phyloP scores from a whole-genome alignment of 2,113 vertebrate species.

The Geococcyx californianus region DNA sequence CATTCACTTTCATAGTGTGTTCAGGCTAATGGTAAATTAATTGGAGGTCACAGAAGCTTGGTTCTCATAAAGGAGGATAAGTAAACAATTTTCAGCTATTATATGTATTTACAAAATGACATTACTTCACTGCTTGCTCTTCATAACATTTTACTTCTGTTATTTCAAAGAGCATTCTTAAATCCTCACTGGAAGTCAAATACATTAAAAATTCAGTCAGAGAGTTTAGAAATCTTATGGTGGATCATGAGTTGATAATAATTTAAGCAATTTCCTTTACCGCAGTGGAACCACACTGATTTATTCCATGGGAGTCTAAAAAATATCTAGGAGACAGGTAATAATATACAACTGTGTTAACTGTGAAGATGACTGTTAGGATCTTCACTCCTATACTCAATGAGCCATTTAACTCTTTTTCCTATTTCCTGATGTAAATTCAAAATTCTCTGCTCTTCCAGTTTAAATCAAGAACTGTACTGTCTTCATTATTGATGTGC shows the following conservation, averaged over 20 bases:
- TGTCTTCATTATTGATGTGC: neutral
- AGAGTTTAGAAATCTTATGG: neutral
- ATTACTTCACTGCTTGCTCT: constrained; percentile 51
- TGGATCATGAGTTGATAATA: neutral
- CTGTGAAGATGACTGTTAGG: neutral
- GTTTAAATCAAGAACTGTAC: neutral
- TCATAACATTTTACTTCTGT: constrained; percentile 43
- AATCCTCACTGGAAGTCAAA: constrained; percentile 33
- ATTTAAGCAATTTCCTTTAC: neutral
- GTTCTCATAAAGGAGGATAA: constrained; percentile 27
- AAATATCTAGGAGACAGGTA: neutral
- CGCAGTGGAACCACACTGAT: neutral
- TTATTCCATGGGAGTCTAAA: neutral
- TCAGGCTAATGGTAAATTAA: constrained; percentile 67
- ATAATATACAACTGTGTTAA: neutral
- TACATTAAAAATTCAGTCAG: neutral
- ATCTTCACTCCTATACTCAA: neutral
- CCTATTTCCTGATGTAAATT: neutral
- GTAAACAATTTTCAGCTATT: constrained; percentile 64
- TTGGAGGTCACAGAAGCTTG: constrained; percentile 35
- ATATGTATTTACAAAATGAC: constrained; percentile 42
- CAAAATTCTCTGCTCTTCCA: neutral
- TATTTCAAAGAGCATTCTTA: constrained; percentile 30
- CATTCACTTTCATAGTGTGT: constrained; percentile 47
- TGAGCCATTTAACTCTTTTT: neutral